Evolutionary conservation across 2,888 invertebrate genomes (phyloP).

Genomic region (Syrphus vitripennis): DNA sequence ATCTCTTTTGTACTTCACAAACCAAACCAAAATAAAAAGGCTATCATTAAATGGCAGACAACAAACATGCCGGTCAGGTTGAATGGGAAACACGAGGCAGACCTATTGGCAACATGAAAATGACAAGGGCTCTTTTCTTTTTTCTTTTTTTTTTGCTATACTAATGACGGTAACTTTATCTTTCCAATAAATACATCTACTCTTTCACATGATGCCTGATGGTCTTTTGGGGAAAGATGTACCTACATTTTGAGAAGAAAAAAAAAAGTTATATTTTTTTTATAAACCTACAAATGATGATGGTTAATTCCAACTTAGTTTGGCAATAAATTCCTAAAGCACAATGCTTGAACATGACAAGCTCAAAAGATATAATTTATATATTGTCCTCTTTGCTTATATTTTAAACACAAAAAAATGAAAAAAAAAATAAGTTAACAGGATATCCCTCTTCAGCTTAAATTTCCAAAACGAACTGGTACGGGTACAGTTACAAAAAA

Average conservation of each 20-base stretch:
- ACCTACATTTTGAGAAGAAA: neutral
- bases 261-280: neutral
- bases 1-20: too few species aligned
- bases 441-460: neutral
- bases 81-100: neutral
- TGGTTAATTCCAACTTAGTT: neutral
- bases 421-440: neutral
- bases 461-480: neutral
- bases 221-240: neutral
- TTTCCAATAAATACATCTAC: conserved; percentile 23
- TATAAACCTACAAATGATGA: neutral
- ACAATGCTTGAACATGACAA: conserved; percentile 17
- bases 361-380: conserved; percentile 1
- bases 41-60: neutral
- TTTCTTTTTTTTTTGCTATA: neutral
- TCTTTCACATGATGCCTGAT: neutral
- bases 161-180: conserved; percentile 23
- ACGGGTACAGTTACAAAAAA: neutral
- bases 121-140: conserved; percentile 5
- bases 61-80: neutral
- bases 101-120: conserved; percentile 27
- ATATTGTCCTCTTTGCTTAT: neutral
- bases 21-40: neutral
- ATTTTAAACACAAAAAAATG: neutral
- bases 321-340: neutral